Evolutionary conservation across 2,797 vertebrate species (phyloP), one percentile per base, ranked within the genome.

Genomic region (Cuculus canorus): DNA sequence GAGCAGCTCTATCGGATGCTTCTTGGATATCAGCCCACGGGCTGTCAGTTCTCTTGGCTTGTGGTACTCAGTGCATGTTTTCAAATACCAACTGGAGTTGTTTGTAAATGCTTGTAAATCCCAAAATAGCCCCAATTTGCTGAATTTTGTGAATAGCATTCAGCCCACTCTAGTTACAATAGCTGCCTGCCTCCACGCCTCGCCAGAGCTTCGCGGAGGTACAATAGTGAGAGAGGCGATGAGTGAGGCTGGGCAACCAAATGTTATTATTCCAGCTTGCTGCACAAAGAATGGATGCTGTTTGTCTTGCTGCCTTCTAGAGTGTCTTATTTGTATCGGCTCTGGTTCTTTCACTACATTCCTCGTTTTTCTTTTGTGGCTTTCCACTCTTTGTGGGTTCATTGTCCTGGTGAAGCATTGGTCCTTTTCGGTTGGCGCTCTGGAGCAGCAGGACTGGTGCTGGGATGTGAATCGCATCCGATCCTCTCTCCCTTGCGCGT

Each of bases 21-120:
- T 64, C 89, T 92, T 94, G 77, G 89, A 76, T 52, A 88, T 23
- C 79, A 75, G 82, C 91, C 68, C 70, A 8, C n/a, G 94, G 88
- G 68, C 71, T 86, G 88, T 81, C 83, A 48, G 32, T 81, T 86
- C 87, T 92, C 45, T 90, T 94, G 93, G 91, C 93, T 93, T 91
- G 79, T 90, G 86, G 75, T 92, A 64, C 71, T 79, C 41, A 5
- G 59, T 86, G 76, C 77, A 41, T 96, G 95, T 97, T 97, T 97
- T 94, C 95, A 96, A 93, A 96, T 97, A 96, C 84, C 83, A 90
- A 97, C 92, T 94, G 90, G 93, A 96, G 94, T 92, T 97, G 96
- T 97, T 97, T 96, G 94, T 78, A 96, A 94, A 97, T 94, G 94
- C 93, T 92, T 96, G 92, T 95, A 96, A 97, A 95, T 94, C 94